Conservation (phyloP, 1,140 invertebrate genomes). For the Harpegnathos saltator region DNA sequence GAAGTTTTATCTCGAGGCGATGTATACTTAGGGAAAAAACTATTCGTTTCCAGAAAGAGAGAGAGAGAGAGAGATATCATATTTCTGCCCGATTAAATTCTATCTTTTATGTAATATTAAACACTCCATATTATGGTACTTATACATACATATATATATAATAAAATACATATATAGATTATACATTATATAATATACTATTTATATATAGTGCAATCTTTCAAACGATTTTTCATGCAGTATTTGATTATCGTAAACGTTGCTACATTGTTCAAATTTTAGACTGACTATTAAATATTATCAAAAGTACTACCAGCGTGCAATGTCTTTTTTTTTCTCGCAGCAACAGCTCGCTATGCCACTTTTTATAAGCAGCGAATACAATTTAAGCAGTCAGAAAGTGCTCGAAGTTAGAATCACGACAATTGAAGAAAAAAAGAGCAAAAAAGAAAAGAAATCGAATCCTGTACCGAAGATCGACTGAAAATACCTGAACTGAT, state of each 20-base stretch:
- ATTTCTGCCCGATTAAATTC: constrained; percentile 64
- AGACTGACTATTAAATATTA: constrained; percentile 73
- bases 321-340: constrained; percentile 68
- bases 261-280: constrained; percentile 77
- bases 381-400: constrained; percentile 21
- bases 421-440: constrained; percentile 5
- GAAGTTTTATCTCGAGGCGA: constrained; percentile 66
- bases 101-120: constrained; percentile 69
- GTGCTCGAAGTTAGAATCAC: constrained; percentile 33
- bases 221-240: constrained; percentile 75
- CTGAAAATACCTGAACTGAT: constrained; percentile 24
- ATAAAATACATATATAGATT: constrained; percentile 44
- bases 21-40: constrained; percentile 66
- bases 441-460: too few relatives aligned
- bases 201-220: constrained; percentile 75
- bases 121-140: constrained; percentile 69
- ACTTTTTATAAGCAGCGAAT: constrained; percentile 62
- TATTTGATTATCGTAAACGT: constrained; percentile 74
- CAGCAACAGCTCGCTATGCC: constrained; percentile 47
- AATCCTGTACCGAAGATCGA: constrained; percentile 21
- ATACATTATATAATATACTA: constrained; percentile 51
- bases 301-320: constrained; percentile 59
- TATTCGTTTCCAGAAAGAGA: constrained; percentile 28
- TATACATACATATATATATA: constrained; percentile 55
- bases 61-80: constrained; percentile 35